Percentiles rank a stretch among this genome's conserved stretches.
Conservation (phyloP, 2,888 invertebrate genomes). For the Zootermopsis nevadensis region DNA sequence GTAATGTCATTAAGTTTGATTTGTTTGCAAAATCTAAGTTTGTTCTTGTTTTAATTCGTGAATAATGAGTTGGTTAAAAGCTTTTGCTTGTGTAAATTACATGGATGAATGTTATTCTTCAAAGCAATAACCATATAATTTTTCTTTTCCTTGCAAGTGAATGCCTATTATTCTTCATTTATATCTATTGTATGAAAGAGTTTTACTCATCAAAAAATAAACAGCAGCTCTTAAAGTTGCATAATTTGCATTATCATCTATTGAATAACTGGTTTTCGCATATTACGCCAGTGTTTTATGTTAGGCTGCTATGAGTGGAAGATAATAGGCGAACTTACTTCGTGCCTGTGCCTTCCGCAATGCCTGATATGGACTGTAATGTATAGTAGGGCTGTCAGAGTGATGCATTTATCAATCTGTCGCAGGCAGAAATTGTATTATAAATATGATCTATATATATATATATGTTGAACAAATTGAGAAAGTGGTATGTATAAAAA, state of each 20-base stretch:
- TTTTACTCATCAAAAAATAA: constrained; percentile 3
- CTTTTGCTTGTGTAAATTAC: not conserved
- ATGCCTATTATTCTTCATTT: not conserved
- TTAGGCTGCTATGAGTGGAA: constrained; percentile 20
- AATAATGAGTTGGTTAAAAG: constrained; percentile 13
- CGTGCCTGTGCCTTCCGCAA: constrained; percentile 40
- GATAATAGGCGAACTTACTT: constrained; percentile 24
- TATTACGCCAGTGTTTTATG: not conserved
- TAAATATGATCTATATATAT: constrained; percentile 48
- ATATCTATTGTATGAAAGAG: constrained; percentile 15
- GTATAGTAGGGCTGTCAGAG: constrained; percentile 12
- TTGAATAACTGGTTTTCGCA: not conserved
- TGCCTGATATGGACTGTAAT: constrained; percentile 33
- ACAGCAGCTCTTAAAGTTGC: not conserved
- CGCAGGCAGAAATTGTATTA: constrained; percentile 39
- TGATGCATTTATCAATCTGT: constrained; percentile 31
- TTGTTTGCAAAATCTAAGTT: not conserved
- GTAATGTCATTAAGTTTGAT: not conserved
- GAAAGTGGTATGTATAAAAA: constrained; percentile 43
- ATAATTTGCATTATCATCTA: not conserved
- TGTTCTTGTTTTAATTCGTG: not conserved
- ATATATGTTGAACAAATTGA: constrained; percentile 43
- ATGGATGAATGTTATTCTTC: not conserved
- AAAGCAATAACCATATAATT: not conserved
- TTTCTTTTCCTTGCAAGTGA: not conserved